phyloP scores from a whole-genome alignment of 2,797 vertebrate species.

The Orientallactaga sibirica region DNA sequence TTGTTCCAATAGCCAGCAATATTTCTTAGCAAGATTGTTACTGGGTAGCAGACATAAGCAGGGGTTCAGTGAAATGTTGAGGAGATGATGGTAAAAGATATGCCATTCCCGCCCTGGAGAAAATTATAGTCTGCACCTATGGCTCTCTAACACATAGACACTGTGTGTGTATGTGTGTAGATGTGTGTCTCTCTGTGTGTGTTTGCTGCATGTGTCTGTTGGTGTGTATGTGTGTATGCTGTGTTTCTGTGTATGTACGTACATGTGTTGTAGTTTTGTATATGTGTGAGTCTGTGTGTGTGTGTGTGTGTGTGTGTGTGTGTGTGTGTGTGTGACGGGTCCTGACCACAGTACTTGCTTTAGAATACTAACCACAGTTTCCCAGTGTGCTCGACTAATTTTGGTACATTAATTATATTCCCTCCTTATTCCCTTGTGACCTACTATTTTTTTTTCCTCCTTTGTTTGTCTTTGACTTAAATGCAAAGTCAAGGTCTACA shows the following conservation, averaged over 20 bases:
- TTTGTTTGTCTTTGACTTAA: conserved; percentile 13
- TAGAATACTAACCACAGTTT: not conserved
- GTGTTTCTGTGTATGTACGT: not conserved
- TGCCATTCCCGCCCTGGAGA: too few species aligned
- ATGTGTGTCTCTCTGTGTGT: not conserved
- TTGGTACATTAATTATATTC: not conserved
- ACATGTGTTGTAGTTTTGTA: too few species aligned
- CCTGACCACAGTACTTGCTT: not conserved
- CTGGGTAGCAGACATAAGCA: not conserved
- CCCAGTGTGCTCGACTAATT: not conserved
- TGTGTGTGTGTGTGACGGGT: not conserved
- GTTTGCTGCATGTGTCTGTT: too few species aligned
- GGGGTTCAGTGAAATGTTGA: not conserved
- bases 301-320: not conserved
- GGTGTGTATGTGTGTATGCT: too few species aligned
- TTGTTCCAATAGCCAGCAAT: not conserved
- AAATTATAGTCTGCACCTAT: not conserved
- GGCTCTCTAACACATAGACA: not conserved
- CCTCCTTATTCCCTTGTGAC: not conserved
- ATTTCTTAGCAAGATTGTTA: not conserved
- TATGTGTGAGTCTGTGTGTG: not conserved
- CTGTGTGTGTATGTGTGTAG: not conserved
- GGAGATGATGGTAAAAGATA: not conserved
- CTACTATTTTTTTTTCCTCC: not conserved
- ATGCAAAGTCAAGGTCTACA: not conserved